A percentile compares a stretch with the other conserved stretches of the same genome.
phyloP scores from a whole-genome alignment of 2,797 vertebrate genomes.

The Neosilurus mollespiculum region DNA sequence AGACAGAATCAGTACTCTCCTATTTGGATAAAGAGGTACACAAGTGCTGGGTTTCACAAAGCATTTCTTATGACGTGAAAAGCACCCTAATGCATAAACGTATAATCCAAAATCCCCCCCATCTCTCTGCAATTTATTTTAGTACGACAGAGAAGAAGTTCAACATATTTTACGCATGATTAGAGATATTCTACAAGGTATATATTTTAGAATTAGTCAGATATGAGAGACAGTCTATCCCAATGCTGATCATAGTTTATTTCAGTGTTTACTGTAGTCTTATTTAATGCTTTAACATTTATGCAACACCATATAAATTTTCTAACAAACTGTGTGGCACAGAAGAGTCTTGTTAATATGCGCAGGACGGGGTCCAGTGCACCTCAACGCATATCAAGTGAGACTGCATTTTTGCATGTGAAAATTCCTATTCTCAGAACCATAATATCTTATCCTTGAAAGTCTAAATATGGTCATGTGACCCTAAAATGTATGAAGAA shows the following conservation, averaged over 20 bases:
- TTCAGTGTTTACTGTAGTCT: too few relatives aligned
- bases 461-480: too few relatives aligned
- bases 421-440: too few relatives aligned
- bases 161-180: background rate
- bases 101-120: background rate
- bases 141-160: background rate
- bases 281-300: background rate
- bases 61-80: background rate
- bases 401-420: too few relatives aligned
- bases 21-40: conserved; percentile 98
- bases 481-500: too few relatives aligned
- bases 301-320: background rate
- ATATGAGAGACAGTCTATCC: background rate
- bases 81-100: background rate
- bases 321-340: too few relatives aligned
- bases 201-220: background rate
- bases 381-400: too few relatives aligned
- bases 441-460: too few relatives aligned
- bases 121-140: background rate
- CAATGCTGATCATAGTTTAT: background rate
- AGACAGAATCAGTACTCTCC: conserved; percentile 91
- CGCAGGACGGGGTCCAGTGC: too few relatives aligned
- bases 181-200: background rate
- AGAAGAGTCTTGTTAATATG: too few relatives aligned
- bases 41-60: background rate